Percentiles rank a stretch among this genome's conserved stretches.
These are phyloP conservation scores for Tangara arthus DNA, from an alignment of 2,797 vertebrate genomes.

Conservation along the genomic window DNA sequence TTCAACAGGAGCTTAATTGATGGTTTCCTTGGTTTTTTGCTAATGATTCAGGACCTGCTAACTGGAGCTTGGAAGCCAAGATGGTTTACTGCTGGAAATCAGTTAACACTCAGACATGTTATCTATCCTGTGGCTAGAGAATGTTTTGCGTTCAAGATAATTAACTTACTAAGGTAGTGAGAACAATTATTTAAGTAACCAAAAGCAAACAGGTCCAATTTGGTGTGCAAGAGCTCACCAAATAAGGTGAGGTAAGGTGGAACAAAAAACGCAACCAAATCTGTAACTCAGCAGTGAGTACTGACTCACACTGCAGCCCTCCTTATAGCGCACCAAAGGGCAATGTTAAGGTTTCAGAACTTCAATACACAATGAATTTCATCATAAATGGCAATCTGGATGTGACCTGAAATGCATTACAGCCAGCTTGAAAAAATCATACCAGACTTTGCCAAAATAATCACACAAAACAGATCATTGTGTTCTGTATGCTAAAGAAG, in stretches of 20 bases:
- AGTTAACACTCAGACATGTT: background rate
- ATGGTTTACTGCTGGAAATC: background rate
- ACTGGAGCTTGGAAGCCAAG: background rate
- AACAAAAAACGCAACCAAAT: background rate
- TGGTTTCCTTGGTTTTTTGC: background rate
- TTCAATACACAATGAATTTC: background rate
- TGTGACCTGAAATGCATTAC: background rate
- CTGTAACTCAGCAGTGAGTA: background rate
- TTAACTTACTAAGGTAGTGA: background rate
- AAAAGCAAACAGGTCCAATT: background rate
- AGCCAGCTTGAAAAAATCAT: background rate
- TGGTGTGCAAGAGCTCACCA: background rate
- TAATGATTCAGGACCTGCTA: background rate
- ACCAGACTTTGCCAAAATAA: background rate
- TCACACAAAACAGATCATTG: background rate
- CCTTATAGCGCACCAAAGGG: background rate
- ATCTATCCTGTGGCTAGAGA: background rate
- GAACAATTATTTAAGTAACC: background rate
- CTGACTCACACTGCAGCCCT: background rate
- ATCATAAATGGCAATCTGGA: background rate
- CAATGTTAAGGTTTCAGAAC: background rate
- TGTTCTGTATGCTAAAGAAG: background rate
- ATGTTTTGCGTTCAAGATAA: background rate
- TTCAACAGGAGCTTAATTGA: background rate
- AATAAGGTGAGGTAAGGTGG: background rate